Conservation (phyloP, 1,140 invertebrate genomes). For the Drosophila carrolli region DNA sequence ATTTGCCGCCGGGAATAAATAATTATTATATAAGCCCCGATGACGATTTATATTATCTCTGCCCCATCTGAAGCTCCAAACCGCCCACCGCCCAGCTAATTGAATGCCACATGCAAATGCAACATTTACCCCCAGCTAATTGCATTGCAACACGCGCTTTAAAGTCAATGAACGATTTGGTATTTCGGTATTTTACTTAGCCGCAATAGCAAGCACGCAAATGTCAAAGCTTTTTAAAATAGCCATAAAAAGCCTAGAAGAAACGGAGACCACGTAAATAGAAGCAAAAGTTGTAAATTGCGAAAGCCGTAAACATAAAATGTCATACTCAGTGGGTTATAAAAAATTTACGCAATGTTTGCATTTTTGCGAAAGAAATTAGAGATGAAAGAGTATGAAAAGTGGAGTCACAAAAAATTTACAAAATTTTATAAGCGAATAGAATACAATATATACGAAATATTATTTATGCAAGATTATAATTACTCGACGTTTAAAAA, state of each 20-base stretch:
- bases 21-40: slow-evolving; percentile 47
- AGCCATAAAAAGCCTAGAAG: slow-evolving; percentile 32
- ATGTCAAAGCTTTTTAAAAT: slow-evolving; percentile 63
- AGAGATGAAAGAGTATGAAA: not conserved
- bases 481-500: no score
- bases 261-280: slow-evolving; percentile 13
- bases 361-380: slow-evolving; percentile 7
- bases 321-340: slow-evolving; percentile 41
- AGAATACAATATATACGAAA: no score
- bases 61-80: slow-evolving; percentile 21
- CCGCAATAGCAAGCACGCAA: slow-evolving; percentile 56
- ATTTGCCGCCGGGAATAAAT: slow-evolving; percentile 18
- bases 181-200: slow-evolving; percentile 24
- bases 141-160: slow-evolving; percentile 75
- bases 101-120: slow-evolving; percentile 65
- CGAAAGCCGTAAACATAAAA: slow-evolving; percentile 49
- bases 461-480: no score
- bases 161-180: slow-evolving; percentile 76
- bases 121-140: slow-evolving; percentile 70
- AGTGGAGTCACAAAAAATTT: no score
- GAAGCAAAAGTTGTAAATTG: slow-evolving; percentile 52
- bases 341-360: slow-evolving; percentile 41
- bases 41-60: slow-evolving; percentile 38
- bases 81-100: slow-evolving; percentile 42
- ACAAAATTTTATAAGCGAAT: no score